A percentile compares a stretch with the other conserved stretches of the same genome.
These are phyloP conservation scores for Philereme vetulata DNA, from an alignment of 2,888 invertebrate species.

Conservation along the genomic window DNA sequence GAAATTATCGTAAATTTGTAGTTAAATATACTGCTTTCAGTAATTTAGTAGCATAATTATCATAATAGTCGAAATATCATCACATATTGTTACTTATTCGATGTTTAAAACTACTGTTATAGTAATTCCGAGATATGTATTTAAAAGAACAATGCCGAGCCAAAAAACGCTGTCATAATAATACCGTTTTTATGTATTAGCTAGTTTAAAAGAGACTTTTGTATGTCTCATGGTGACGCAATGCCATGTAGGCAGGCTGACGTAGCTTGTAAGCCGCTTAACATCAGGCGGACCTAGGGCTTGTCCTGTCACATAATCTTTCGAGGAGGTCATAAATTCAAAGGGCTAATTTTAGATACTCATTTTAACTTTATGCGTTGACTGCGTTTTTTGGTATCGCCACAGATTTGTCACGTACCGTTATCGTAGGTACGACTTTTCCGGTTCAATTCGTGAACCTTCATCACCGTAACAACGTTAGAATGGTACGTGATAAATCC, in stretches of 20 bases:
- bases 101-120: conserved; percentile 56
- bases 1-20: conserved; percentile 1
- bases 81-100: conserved; percentile 40
- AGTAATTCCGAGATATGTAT: conserved; percentile 60
- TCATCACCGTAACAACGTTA: no score
- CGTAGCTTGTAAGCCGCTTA: no score
- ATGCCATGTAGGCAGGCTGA: no score
- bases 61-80: conserved; percentile 25
- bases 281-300: no score
- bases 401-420: neutral
- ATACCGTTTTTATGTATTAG: no score
- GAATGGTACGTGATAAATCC: no score
- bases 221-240: no score
- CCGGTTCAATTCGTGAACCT: no score
- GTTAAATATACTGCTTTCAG: conserved; percentile 18
- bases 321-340: no score
- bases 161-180: conserved; percentile 1
- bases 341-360: neutral
- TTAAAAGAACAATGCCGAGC: conserved; percentile 26
- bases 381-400: conserved; percentile 11
- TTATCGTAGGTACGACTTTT: no score
- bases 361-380: neutral
- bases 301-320: no score
- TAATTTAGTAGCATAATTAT: conserved; percentile 30
- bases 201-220: no score